Evolutionary conservation across 2,797 vertebrate species (phyloP).

Genomic region (Austrolebias charrua): DNA sequence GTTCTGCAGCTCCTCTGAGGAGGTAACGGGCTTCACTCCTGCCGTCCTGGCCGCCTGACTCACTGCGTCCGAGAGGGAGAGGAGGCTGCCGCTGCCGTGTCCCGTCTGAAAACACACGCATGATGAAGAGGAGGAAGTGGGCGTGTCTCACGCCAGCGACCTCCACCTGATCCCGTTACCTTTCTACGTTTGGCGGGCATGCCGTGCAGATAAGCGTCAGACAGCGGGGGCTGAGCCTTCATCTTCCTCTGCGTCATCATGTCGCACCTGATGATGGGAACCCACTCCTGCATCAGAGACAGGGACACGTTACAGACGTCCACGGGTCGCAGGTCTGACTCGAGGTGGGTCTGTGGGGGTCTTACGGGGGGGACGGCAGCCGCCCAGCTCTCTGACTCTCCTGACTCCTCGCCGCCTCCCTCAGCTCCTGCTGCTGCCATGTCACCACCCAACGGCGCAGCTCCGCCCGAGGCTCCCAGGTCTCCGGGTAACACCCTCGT

Average conservation of each 20-base stretch:
- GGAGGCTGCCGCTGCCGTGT: conserved; percentile 84
- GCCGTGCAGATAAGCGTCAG: conserved; percentile 90
- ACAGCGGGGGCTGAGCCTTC: conserved; percentile 89
- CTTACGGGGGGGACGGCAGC: conserved; percentile 88
- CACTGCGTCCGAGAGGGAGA: conserved; percentile 90
- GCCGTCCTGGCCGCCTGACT: conserved; percentile 85
- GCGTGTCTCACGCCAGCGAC: background rate
- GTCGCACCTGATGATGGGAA: conserved; percentile 91
- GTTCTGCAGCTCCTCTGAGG: conserved; percentile 82
- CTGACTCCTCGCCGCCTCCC: conserved; percentile 74
- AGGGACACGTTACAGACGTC: too few species aligned
- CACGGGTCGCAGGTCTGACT: too few species aligned
- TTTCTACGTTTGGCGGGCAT: conserved; percentile 95
- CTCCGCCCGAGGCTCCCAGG: conserved; percentile 64
- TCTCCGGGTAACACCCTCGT: conserved; percentile 72
- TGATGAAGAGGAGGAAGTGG: background rate
- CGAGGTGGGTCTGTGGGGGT: background rate
- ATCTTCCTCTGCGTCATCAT: conserved; percentile 91
- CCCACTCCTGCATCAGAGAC: conserved; percentile 84
- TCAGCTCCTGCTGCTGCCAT: conserved; percentile 66
- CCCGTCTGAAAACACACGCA: conserved; percentile 80
- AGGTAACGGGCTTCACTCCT: conserved; percentile 84
- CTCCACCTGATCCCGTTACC: conserved; percentile 66
- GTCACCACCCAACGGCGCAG: conserved; percentile 65
- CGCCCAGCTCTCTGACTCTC: conserved; percentile 86